Percentiles rank a stretch among this genome's conserved stretches.
Conservation (phyloP, 1,140 invertebrate genomes). For the Grapholita molesta region DNA sequence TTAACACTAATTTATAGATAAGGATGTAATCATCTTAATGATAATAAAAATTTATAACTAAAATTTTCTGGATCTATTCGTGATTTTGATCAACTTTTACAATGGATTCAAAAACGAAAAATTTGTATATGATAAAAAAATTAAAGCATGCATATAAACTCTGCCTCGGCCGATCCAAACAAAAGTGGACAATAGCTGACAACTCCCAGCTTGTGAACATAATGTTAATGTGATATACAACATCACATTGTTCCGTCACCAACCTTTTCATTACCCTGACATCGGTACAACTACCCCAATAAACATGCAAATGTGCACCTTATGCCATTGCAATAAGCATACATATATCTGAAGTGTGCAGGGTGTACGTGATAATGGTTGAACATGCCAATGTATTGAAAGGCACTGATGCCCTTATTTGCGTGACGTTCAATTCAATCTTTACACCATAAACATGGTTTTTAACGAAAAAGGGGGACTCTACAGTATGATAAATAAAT, state of each 20-base stretch:
- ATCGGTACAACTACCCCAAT: background rate
- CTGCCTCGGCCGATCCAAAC: conserved; percentile 40
- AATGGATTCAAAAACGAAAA: too few relatives aligned
- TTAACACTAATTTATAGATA: too few relatives aligned
- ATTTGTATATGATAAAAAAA: too few relatives aligned
- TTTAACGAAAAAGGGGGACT: background rate
- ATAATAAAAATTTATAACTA: too few relatives aligned
- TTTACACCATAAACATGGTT: background rate
- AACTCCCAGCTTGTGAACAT: conserved; percentile 70
- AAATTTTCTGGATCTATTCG: too few relatives aligned
- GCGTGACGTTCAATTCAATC: background rate
- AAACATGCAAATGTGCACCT: background rate
- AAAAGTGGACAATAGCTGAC: conserved; percentile 73
- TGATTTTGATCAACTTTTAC: too few relatives aligned
- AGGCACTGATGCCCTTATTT: background rate
- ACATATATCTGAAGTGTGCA: background rate
- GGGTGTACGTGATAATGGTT: background rate
- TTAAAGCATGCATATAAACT: conserved; percentile 51
- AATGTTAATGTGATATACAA: conserved; percentile 75
- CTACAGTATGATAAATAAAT: too few relatives aligned
- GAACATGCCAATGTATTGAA: background rate
- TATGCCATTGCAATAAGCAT: background rate
- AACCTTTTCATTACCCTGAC: conserved; percentile 1
- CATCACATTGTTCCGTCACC: conserved; percentile 72
- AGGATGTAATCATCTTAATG: too few relatives aligned